Base-by-base conservation (phyloP, 2,797 vertebrate genomes). In the Peromyscus melanophrys region DNA sequence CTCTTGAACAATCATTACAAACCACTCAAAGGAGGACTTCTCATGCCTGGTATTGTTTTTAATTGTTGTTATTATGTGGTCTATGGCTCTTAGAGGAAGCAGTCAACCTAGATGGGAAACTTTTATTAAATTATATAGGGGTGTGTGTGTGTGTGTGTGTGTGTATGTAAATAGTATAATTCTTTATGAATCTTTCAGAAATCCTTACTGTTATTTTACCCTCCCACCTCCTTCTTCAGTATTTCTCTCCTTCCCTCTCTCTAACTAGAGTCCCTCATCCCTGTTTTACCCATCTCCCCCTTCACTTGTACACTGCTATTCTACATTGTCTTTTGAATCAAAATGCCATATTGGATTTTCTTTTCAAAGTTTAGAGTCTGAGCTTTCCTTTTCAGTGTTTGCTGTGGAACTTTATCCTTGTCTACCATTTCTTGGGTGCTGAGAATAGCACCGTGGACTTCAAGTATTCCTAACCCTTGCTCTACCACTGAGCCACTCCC, bases 301-400 rank as follows among this genome's bases (percentile, higher is more conserved):
- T 29, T 59, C 80, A 59, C 23, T 40, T 82, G 3, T 61, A 82
- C 52, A 10, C 46, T 55, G 52, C 17, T 57, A n/a, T 57, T 57
- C 52, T 55, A n/a, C 34, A 61, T 61, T 19, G 8, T 61, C 34
- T 73, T 87, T 87, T 69, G 46, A 80, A 69, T 89, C 27, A 89
- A 65, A 91, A 87, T 67, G 65, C 8, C 52, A 67, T 90, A 92
- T 69, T 76, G 16, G 1, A 1, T 73, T 52, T 80, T 67, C 1
- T 16, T 59, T 71, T 46, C 25, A 2, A 82, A 90, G 73, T 88
- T 95, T 89, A 83, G 27, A 73, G 31, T 82, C 63, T 85, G 43
- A 95, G 17, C 19, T 90, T 88, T 78, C 49, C 85, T 73, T 85
- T 77, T 49, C 43, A 71, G 9, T 81, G 12, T 92, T 88, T 88